Evolutionary conservation across 2,888 invertebrate species (phyloP).

Genomic region (Heliconius ethilla): DNA sequence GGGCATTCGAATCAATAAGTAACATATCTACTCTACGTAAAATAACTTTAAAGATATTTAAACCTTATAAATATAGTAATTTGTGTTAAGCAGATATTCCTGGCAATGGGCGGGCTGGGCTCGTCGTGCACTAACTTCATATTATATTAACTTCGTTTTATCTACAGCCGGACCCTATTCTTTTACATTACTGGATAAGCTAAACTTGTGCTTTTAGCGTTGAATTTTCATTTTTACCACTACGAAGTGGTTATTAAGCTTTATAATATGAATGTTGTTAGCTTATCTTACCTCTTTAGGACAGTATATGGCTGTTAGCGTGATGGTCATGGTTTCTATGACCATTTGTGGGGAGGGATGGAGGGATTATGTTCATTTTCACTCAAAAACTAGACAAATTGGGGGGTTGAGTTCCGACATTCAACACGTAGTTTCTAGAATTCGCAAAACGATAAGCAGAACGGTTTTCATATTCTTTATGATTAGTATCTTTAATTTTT

Average conservation of each 20-base stretch:
- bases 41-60: neutral
- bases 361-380: too few species aligned
- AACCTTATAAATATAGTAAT: constrained; percentile 11
- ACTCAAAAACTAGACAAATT: too few species aligned
- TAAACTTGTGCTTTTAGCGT: constrained; percentile 33
- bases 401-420: too few species aligned
- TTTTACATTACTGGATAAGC: constrained; percentile 38
- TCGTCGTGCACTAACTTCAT: constrained; percentile 45
- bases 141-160: constrained; percentile 49
- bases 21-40: neutral
- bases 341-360: too few species aligned
- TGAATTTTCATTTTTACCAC: constrained; percentile 19
- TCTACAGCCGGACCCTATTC: constrained; percentile 40
- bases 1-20: too few species aligned
- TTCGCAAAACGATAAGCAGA: too few species aligned
- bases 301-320: neutral
- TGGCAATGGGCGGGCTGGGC: constrained; percentile 13
- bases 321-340: too few species aligned
- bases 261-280: constrained; percentile 11
- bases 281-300: neutral
- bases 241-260: constrained; percentile 2
- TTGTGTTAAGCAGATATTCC: constrained; percentile 25
- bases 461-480: too few species aligned
- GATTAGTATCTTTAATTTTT: too few species aligned
- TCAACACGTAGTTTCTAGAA: too few species aligned